Percentiles rank a stretch among this genome's conserved stretches.
These are phyloP conservation scores for Enteromius paludinosus DNA, from an alignment of 2,797 vertebrate genomes.

Conservation along the genomic window DNA sequence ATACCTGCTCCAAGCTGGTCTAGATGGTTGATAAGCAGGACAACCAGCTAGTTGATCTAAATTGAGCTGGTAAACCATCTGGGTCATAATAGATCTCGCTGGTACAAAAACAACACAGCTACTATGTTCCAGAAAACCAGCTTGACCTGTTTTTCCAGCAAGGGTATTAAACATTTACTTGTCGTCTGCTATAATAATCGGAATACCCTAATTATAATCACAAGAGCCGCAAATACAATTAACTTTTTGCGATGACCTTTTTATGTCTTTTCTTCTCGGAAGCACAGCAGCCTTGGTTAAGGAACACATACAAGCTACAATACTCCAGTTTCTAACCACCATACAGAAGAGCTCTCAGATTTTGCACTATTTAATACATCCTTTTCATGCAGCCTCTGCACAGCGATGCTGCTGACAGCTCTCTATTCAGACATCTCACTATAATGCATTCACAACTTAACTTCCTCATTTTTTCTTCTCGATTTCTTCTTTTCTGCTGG, in stretches of 20 bases:
- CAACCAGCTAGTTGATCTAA: not conserved
- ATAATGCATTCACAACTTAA: conserved; percentile 7
- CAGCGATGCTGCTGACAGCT: not conserved
- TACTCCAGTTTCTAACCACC: not conserved
- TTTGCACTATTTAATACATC: not conserved
- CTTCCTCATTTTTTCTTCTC: not conserved
- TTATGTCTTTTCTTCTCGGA: conserved; percentile 3
- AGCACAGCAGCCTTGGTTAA: not conserved
- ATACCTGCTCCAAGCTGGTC: not conserved
- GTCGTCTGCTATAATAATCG: not conserved
- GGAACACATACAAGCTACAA: not conserved
- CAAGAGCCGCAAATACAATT: not conserved
- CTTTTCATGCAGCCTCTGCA: not conserved
- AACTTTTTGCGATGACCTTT: not conserved
- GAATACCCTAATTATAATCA: conserved; percentile 6
- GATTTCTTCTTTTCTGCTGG: not conserved
- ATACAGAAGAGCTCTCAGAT: not conserved
- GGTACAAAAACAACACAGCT: not conserved
- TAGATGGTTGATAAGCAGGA: not conserved
- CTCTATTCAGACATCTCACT: conserved; percentile 19
- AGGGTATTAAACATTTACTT: conserved; percentile 5
- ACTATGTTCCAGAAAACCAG: conserved; percentile 9
- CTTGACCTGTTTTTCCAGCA: conserved; percentile 1
- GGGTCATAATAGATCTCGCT: not conserved
- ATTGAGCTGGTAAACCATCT: not conserved